Percentiles rank a stretch among this genome's conserved stretches.
Evolutionary conservation across 2,888 invertebrate species (phyloP).

Genomic region (Athetis lepigone): DNA sequence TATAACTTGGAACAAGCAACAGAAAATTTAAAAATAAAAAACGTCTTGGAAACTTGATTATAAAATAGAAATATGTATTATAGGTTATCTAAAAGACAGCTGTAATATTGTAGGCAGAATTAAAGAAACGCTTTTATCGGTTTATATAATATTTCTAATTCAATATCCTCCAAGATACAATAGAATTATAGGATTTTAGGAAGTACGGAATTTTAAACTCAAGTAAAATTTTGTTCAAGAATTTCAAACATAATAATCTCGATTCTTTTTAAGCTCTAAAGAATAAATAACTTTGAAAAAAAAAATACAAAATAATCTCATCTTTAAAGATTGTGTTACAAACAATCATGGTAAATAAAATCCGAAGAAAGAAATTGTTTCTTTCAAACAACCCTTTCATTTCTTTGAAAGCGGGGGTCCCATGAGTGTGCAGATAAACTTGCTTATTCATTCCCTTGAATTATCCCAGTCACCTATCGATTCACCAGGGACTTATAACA

Average conservation of each 20-base stretch:
- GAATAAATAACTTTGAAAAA: background rate
- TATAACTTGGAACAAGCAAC: background rate
- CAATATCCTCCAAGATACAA: constrained; percentile 2
- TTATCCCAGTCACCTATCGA: constrained; percentile 12
- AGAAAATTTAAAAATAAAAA: background rate
- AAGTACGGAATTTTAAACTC: background rate
- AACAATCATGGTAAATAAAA: background rate
- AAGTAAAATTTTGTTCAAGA: background rate
- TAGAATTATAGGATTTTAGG: background rate
- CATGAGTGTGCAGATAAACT: constrained; percentile 18
- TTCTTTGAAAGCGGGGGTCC: background rate
- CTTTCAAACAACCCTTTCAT: constrained; percentile 5
- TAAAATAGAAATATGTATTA: background rate
- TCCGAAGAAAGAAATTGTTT: background rate
- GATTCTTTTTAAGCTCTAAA: background rate
- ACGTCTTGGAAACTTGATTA: background rate
- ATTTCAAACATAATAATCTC: too few species aligned
- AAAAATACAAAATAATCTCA: too few species aligned
- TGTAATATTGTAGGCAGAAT: constrained; percentile 27
- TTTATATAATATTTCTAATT: constrained; percentile 4
- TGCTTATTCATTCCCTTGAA: constrained; percentile 18
- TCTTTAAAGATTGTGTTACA: background rate
- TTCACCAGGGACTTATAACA: constrained; percentile 10
- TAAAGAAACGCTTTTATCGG: background rate
- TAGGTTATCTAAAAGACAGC: background rate